phyloP scores from a whole-genome alignment of 2,113 vertebrate genomes.

The Corvus cornix region DNA sequence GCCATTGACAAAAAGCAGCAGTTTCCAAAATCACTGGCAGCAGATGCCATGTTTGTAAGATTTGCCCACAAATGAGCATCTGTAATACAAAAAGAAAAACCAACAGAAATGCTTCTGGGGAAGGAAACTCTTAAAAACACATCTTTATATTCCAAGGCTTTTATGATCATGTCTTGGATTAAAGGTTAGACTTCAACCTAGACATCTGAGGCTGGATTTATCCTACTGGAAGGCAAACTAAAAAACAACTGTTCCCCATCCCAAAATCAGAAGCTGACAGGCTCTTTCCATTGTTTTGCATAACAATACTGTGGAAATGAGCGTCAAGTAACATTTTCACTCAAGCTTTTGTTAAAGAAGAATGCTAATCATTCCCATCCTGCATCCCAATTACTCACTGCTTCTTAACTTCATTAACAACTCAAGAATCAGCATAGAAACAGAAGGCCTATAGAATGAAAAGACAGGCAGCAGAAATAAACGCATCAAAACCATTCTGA shows the following conservation, averaged over 20 bases:
- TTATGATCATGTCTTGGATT: not conserved
- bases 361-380: conserved; percentile 20
- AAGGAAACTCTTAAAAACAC: not conserved
- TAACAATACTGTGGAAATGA: conserved; percentile 47
- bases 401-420: conserved; percentile 26
- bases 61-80: not conserved
- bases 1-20: not conserved
- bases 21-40: not conserved
- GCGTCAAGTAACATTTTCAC: conserved; percentile 6
- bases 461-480: not conserved
- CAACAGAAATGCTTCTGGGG: not conserved
- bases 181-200: conserved; percentile 1
- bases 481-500: not conserved
- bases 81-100: not conserved
- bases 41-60: not conserved
- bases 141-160: not conserved
- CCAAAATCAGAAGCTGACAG: not conserved
- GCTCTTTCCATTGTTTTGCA: not conserved
- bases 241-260: not conserved
- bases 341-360: conserved; percentile 36
- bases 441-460: not conserved
- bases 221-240: not conserved
- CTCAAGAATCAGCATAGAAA: not conserved
- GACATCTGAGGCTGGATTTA: not conserved
- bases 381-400: conserved; percentile 18